Percentiles rank a stretch among this genome's conserved stretches.
These are phyloP conservation scores for Pterostichus niger DNA, from an alignment of 2,888 invertebrate genomes.

Conservation along the genomic window DNA sequence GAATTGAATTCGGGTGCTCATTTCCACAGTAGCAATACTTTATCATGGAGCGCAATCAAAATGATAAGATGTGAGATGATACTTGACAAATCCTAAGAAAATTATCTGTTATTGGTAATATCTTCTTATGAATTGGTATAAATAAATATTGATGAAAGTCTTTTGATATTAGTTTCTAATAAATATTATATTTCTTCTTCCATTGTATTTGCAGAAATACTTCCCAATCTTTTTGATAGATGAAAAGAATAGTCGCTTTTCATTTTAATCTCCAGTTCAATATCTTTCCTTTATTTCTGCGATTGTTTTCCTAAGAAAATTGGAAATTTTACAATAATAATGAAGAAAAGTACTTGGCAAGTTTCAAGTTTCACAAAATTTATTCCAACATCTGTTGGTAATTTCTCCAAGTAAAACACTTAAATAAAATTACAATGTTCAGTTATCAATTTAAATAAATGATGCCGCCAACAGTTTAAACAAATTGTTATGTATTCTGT, in stretches of 20 bases:
- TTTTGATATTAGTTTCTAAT: conserved; percentile 1
- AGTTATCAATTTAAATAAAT: conserved; percentile 16
- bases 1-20: too few species aligned
- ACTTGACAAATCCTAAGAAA: too few species aligned
- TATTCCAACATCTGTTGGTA: conserved; percentile 39
- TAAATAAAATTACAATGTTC: conserved; percentile 40
- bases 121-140: too few species aligned
- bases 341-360: conserved; percentile 24
- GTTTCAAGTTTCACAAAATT: conserved; percentile 24
- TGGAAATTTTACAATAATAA: conserved; percentile 35
- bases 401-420: conserved; percentile 27
- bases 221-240: background rate
- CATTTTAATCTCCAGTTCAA: conserved; percentile 26
- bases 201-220: background rate
- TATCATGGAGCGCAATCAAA: too few species aligned
- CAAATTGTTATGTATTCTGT: conserved; percentile 4
- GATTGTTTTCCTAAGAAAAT: conserved; percentile 27
- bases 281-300: conserved; percentile 11
- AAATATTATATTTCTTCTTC: conserved; percentile 1
- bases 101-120: too few species aligned
- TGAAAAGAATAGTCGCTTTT: conserved; percentile 17
- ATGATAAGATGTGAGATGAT: too few species aligned
- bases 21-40: too few species aligned
- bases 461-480: background rate
- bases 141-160: conserved; percentile 31